A percentile compares a stretch with the other conserved stretches of the same genome.
Conservation (phyloP, 2,888 invertebrate species). For the Drosophila dives region DNA sequence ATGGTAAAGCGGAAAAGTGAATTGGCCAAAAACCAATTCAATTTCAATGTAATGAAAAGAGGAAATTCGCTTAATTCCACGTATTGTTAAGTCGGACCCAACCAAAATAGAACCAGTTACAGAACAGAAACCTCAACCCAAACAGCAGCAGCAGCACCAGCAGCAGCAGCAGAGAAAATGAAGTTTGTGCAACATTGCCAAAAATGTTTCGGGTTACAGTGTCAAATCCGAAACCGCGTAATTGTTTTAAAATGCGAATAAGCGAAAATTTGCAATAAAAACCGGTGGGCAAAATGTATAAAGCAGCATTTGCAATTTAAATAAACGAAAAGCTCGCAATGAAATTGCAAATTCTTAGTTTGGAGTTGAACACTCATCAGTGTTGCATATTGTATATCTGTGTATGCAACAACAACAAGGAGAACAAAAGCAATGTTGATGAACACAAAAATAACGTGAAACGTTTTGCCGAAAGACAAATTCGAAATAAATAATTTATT, state of each 20-base stretch:
- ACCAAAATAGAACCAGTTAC: conserved; percentile 41
- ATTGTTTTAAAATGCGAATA: conserved; percentile 74
- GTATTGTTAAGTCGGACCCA: conserved; percentile 64
- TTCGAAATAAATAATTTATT: conserved; percentile 74
- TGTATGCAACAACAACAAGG: background rate
- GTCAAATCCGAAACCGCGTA: conserved; percentile 77
- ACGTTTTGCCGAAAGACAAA: conserved; percentile 64
- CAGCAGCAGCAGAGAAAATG: conserved; percentile 15
- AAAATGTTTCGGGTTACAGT: conserved; percentile 40
- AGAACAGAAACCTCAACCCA: conserved; percentile 5
- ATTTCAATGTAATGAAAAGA: conserved; percentile 74
- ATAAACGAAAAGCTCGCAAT: conserved; percentile 61
- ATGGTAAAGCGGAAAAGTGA: background rate
- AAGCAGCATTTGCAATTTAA: conserved; percentile 54
- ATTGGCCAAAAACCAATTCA: conserved; percentile 64
- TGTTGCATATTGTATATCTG: conserved; percentile 11
- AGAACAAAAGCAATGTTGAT: conserved; percentile 6
- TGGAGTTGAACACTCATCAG: conserved; percentile 24
- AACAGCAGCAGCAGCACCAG: conserved; percentile 15
- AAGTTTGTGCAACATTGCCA: conserved; percentile 24
- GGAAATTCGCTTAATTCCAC: conserved; percentile 74
- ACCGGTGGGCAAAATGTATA: conserved; percentile 5
- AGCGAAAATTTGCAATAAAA: conserved; percentile 55
- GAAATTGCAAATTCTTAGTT: conserved; percentile 9
- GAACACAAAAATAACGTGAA: conserved; percentile 12